Percentiles rank a stretch among this genome's conserved stretches.
These are phyloP conservation scores for Balearica regulorum DNA, from an alignment of 2,797 vertebrate species.

Conservation along the genomic window DNA sequence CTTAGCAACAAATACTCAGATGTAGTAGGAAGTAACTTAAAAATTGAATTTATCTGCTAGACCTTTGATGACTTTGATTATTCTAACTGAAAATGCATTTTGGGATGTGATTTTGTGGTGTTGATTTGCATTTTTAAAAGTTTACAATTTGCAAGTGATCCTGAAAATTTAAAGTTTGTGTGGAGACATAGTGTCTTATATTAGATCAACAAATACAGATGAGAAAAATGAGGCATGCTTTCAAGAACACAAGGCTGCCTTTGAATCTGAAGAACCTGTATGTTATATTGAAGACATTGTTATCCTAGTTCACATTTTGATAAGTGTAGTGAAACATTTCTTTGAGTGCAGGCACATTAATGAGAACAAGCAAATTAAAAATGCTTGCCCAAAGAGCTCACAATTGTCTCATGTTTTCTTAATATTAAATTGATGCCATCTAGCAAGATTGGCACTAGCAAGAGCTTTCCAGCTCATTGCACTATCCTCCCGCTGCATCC, in stretches of 20 bases:
- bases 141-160: background rate
- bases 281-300: background rate
- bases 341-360: background rate
- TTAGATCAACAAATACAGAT: background rate
- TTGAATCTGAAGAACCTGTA: background rate
- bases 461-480: background rate
- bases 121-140: background rate
- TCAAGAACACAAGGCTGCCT: accelerated
- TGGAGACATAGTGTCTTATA: background rate
- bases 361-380: background rate
- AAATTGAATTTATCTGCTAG: background rate
- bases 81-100: background rate
- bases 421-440: background rate
- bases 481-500: background rate
- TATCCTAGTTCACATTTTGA: background rate
- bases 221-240: background rate
- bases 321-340: background rate
- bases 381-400: background rate
- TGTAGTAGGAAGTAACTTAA: background rate
- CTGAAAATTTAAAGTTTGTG: background rate
- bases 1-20: background rate
- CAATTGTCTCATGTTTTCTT: background rate
- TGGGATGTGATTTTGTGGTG: background rate
- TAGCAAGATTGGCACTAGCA: background rate
- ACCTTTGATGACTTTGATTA: background rate